Evolutionary conservation across 2,113 vertebrate genomes (phyloP).

Genomic region (Caloenas nicobarica): DNA sequence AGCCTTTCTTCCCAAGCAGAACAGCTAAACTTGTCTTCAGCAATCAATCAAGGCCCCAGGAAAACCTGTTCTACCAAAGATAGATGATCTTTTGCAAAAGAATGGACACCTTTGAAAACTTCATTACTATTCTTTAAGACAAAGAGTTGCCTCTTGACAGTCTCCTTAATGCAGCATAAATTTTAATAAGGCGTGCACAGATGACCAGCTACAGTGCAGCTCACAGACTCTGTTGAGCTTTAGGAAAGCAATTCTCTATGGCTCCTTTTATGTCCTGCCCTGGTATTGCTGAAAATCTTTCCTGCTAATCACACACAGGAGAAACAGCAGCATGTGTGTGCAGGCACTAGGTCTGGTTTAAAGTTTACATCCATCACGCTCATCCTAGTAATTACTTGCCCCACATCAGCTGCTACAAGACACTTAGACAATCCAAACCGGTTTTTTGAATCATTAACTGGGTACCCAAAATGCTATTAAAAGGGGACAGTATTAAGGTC

Average conservation of each 20-base stretch:
- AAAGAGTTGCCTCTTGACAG: not conserved
- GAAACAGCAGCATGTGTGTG: not conserved
- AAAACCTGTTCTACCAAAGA: slow-evolving; percentile 19
- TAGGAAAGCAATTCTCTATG: not conserved
- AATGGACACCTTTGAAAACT: not conserved
- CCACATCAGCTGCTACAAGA: not conserved
- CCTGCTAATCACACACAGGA: not conserved
- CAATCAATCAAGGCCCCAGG: slow-evolving; percentile 22
- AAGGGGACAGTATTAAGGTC: not conserved
- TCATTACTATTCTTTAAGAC: not conserved
- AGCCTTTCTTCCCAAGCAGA: not conserved
- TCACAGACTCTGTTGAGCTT: not conserved
- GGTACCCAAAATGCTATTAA: not conserved
- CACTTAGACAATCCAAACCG: not conserved
- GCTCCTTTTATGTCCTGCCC: not conserved
- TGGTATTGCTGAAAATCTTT: not conserved
- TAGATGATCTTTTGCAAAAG: not conserved
- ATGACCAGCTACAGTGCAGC: not conserved
- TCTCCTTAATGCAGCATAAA: not conserved
- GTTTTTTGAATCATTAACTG: not conserved
- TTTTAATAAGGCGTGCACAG: not conserved
- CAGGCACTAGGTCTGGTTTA: not conserved
- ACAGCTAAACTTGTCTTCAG: not conserved
- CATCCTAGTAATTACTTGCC: not conserved
- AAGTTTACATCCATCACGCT: not conserved